Evolutionary conservation across 2,797 vertebrate species (phyloP).

Genomic region (Pangasius mekongensis): DNA sequence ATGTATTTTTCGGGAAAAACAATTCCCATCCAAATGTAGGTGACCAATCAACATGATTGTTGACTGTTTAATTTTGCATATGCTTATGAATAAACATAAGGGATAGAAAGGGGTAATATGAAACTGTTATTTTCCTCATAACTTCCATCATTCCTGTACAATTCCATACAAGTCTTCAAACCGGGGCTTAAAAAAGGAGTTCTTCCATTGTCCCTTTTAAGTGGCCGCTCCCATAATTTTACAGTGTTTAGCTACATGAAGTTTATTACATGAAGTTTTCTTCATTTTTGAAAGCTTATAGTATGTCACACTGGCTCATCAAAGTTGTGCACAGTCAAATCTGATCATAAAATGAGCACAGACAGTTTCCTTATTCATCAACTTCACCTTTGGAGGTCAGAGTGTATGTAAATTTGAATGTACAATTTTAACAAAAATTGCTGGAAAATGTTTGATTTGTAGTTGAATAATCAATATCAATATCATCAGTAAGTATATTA

Average conservation of each 20-base stretch:
- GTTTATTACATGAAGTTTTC: background rate
- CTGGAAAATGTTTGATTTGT: background rate
- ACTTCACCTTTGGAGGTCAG: background rate
- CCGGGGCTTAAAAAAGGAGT: background rate
- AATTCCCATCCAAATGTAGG: too few species aligned
- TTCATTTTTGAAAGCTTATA: background rate
- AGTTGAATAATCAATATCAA: background rate
- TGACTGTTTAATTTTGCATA: too few species aligned
- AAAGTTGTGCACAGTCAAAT: background rate
- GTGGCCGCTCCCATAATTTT: background rate
- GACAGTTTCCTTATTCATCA: background rate
- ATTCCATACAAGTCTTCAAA: background rate
- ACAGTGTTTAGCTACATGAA: background rate
- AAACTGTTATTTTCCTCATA: background rate
- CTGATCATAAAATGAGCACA: background rate
- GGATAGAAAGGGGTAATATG: background rate
- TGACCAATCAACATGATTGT: too few species aligned
- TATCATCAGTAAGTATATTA: background rate
- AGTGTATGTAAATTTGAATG: background rate
- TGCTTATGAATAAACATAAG: background rate
- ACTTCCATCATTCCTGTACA: background rate
- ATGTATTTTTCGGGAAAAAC: background rate
- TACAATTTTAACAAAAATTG: background rate
- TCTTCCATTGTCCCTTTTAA: background rate
- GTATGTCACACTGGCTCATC: background rate